These are phyloP conservation scores for Lutjanus erythropterus DNA, from an alignment of 2,113 vertebrate species.

Conservation along the genomic window DNA sequence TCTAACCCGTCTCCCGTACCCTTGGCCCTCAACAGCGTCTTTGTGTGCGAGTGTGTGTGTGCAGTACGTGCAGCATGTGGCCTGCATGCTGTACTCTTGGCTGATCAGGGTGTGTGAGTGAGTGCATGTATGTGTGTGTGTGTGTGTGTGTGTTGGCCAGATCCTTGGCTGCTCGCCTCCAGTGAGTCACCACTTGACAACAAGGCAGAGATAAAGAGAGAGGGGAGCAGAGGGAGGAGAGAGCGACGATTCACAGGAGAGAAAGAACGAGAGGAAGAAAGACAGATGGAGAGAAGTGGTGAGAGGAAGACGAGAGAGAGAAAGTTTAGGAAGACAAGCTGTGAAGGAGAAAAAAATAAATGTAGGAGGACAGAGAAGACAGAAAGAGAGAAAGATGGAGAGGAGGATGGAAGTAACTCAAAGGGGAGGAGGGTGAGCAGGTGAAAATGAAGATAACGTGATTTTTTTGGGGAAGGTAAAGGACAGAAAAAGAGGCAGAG, in stretches of 20 bases:
- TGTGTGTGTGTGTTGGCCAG: conserved; percentile 40
- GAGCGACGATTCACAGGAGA: conserved; percentile 33
- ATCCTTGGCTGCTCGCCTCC: conserved; percentile 68
- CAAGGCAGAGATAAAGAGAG: conserved; percentile 62
- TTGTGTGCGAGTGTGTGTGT: background rate
- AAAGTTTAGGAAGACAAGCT: conserved; percentile 40
- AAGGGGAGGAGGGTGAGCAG: background rate
- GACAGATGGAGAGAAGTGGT: conserved; percentile 49
- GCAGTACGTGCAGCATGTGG: conserved; percentile 71
- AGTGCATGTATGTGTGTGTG: conserved; percentile 30
- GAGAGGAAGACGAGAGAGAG: conserved; percentile 23
- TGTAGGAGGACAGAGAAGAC: background rate
- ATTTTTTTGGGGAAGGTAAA: background rate
- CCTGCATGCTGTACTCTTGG: conserved; percentile 66
- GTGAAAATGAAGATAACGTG: conserved; percentile 8
- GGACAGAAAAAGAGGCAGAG: background rate
- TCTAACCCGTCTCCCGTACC: conserved; percentile 31
- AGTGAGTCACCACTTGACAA: conserved; percentile 75
- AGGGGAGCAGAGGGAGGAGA: conserved; percentile 37
- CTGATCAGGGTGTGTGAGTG: conserved; percentile 42
- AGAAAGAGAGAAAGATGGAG: background rate
- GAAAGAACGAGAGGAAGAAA: conserved; percentile 29
- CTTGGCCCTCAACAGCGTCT: conserved; percentile 55
- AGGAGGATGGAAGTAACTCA: conserved; percentile 5
- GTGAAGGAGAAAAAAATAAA: conserved; percentile 12